phyloP scores from a whole-genome alignment of 2,888 invertebrate genomes.

The Agrotis exclamationis region DNA sequence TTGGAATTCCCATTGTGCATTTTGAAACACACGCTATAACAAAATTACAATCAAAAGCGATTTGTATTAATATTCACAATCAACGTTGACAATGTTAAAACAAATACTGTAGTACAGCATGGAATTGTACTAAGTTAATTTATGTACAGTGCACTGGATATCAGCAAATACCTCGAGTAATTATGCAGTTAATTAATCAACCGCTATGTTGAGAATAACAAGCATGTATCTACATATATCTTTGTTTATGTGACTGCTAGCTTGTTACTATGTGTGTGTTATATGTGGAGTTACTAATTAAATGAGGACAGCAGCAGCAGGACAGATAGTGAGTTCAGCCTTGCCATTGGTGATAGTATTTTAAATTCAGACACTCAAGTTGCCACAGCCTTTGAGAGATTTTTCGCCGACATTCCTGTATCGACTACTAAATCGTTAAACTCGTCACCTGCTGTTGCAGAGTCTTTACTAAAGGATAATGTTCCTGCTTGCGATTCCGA shows the following conservation, averaged over 20 bases:
- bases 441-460: too few relatives aligned
- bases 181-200: constrained; percentile 35
- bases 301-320: too few relatives aligned
- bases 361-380: too few relatives aligned
- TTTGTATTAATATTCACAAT: constrained; percentile 2
- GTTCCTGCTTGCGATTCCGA: too few relatives aligned
- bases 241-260: not conserved
- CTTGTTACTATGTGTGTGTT: not conserved
- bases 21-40: too few relatives aligned
- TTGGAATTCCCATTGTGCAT: not conserved
- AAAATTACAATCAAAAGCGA: not conserved
- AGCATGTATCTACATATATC: not conserved
- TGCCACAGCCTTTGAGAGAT: too few relatives aligned
- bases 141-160: constrained; percentile 8
- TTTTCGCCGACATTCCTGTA: too few relatives aligned
- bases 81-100: not conserved
- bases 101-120: not conserved
- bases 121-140: constrained; percentile 1
- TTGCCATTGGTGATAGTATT: too few relatives aligned
- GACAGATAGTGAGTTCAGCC: too few relatives aligned
- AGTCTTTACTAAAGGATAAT: too few relatives aligned
- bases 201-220: constrained; percentile 12
- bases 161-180: constrained; percentile 32
- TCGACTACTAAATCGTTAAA: too few relatives aligned
- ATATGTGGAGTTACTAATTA: too few relatives aligned